A percentile compares a stretch with the other conserved stretches of the same genome.
Evolutionary conservation across 2,888 invertebrate species (phyloP).

Genomic region (Trichacis sp.): DNA sequence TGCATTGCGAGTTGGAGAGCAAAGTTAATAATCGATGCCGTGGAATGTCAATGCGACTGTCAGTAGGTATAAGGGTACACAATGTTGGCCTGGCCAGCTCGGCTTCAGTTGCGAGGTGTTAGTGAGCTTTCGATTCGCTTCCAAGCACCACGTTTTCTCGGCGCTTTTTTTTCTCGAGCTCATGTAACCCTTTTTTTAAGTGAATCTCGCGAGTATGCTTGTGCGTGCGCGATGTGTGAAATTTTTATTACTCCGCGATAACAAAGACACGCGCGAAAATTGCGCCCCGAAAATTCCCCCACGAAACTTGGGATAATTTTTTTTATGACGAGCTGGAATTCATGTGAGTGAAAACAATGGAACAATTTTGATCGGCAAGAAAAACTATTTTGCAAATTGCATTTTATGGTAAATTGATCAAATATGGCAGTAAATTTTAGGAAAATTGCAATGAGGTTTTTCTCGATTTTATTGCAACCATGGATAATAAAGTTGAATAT

Average conservation of each 20-base stretch:
- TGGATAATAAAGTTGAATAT: too few relatives aligned
- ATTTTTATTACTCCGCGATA: neutral
- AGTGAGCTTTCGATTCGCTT: conserved; percentile 41
- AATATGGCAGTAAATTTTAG: too few relatives aligned
- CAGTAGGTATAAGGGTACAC: conserved; percentile 40
- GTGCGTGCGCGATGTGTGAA: neutral
- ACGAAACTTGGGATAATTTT: too few relatives aligned
- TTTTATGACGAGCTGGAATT: neutral
- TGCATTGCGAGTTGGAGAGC: neutral
- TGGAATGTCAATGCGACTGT: conserved; percentile 43
- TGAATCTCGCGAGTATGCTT: conserved; percentile 3
- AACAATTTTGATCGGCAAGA: too few relatives aligned
- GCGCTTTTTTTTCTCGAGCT: too few relatives aligned
- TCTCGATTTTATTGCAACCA: too few relatives aligned
- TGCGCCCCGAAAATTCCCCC: neutral
- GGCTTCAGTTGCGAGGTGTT: conserved; percentile 38
- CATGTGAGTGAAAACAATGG: neutral
- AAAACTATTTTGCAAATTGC: too few relatives aligned
- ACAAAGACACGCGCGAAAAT: neutral
- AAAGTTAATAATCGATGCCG: conserved; percentile 11
- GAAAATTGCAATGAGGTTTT: too few relatives aligned
- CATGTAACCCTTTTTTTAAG: conserved; percentile 23
- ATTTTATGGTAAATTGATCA: too few relatives aligned
- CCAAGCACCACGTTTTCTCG: conserved; percentile 29
- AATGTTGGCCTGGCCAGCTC: conserved; percentile 35